Conservation (phyloP, 2,113 vertebrate species). For the Osmerus eperlanus region DNA sequence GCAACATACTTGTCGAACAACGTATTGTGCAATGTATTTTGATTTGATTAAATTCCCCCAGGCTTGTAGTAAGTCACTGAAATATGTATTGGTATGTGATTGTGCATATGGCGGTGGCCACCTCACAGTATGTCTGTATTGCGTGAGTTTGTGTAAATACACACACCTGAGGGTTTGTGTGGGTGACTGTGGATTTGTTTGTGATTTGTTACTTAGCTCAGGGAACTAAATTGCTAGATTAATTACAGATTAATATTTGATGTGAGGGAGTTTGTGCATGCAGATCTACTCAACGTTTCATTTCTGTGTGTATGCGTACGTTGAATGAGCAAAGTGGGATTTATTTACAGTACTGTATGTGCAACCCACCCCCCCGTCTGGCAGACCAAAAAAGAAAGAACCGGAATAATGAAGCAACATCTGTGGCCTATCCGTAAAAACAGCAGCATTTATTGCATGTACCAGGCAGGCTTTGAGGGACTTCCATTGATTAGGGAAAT, state of each 20-base stretch:
- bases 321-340: no score
- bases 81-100: constrained; percentile 19
- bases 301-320: no score
- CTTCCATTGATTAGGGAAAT: constrained; percentile 66
- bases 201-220: neutral
- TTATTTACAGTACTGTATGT: no score
- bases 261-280: no score
- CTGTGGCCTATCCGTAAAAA: constrained; percentile 49
- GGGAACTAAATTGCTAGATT: no score
- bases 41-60: constrained; percentile 17
- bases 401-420: constrained; percentile 56
- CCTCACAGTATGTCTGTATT: neutral
- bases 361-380: neutral
- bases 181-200: constrained; percentile 2
- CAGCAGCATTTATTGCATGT: constrained; percentile 34
- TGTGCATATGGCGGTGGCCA: constrained; percentile 17
- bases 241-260: no score
- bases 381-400: constrained; percentile 31
- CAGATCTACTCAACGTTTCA: no score
- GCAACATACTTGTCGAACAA: constrained; percentile 21
- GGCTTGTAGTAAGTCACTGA: constrained; percentile 29
- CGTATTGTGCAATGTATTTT: neutral
- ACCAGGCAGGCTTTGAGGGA: constrained; percentile 40
- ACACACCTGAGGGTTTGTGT: neutral
- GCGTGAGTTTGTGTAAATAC: neutral